Conservation (phyloP, 2,888 invertebrate genomes). For the Luperina testacea region DNA sequence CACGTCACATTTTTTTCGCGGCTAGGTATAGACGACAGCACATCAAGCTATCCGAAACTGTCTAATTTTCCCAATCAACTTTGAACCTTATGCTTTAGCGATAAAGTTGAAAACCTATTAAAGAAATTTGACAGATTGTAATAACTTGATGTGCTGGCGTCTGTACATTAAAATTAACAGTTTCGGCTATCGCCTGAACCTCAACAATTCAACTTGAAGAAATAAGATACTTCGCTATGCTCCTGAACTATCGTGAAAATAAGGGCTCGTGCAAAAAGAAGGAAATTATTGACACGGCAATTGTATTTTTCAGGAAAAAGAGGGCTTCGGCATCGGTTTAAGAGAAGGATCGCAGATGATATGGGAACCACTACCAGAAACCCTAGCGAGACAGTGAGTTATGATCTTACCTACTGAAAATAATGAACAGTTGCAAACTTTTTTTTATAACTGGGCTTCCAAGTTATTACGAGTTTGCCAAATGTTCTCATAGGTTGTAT, state of each 20-base stretch:
- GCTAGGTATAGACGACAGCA: too few relatives aligned
- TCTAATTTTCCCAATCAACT: too few relatives aligned
- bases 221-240: neutral
- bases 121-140: too few relatives aligned
- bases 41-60: too few relatives aligned
- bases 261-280: neutral
- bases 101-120: too few relatives aligned
- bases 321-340: constrained; percentile 92
- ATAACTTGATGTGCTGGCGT: too few relatives aligned
- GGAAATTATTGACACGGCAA: neutral
- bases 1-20: neutral
- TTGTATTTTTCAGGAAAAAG: constrained; percentile 90
- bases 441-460: neutral
- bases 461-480: constrained; percentile 8
- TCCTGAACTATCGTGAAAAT: neutral
- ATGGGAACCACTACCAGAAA: constrained; percentile 89
- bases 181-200: too few relatives aligned
- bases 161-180: too few relatives aligned
- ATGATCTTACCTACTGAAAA: neutral
- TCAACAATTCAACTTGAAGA: neutral
- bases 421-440: constrained; percentile 25
- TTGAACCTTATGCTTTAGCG: too few relatives aligned
- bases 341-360: constrained; percentile 92
- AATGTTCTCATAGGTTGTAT: constrained; percentile 19
- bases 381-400: constrained; percentile 79